Evolutionary conservation across 2,113 vertebrate genomes (phyloP), one percentile per base, ranked within the genome.

Genomic region (Fukomys damarensis): DNA sequence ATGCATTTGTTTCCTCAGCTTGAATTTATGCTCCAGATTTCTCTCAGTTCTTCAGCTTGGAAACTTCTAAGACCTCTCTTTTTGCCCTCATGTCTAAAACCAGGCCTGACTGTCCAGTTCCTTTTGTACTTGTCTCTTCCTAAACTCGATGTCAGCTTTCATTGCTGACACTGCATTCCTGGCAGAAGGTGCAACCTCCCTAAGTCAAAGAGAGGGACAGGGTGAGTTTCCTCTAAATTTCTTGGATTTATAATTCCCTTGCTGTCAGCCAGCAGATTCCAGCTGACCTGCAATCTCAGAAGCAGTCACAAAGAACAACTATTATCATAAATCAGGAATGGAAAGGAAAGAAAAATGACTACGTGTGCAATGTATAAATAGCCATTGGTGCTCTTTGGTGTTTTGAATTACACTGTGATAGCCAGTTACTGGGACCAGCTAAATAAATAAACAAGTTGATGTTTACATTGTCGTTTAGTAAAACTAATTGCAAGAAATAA

Each of bases 181-280:
- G 24, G 46, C 28, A 70, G 80, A 56, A 49, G 82, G 11, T 1
- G 10, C n/a, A 84, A 20, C 76, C 26, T 89, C 24, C 54, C 0
- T 22, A n/a, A 46, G 13, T 70, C 43, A 70, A 52, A 76, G 83
- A 70, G 30, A 84, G 35, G 35, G 12, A 74, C 4, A 82, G 2
- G 4, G 76, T 38, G 41, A 24, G 41, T 65, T 65, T 52, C 11
- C 19, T 77, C 35, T 76, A 14, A 76, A 19, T 70, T 81, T 86
- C 30, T 16, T 86, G 86, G 26, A 81, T 97, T 96, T 89, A 58
- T 81, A 85, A 77, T 28, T 22, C 77, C 85, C 92, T 76, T 95
- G 82, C 65, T 85, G 54, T 85, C 82, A 76, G n/a, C 58, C 38
- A 76, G 0, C 49, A 85, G 86, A 77, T 85, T 88, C 43, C 70